Conservation (phyloP, 2,113 vertebrate genomes). For the Plectropomus leopardus region DNA sequence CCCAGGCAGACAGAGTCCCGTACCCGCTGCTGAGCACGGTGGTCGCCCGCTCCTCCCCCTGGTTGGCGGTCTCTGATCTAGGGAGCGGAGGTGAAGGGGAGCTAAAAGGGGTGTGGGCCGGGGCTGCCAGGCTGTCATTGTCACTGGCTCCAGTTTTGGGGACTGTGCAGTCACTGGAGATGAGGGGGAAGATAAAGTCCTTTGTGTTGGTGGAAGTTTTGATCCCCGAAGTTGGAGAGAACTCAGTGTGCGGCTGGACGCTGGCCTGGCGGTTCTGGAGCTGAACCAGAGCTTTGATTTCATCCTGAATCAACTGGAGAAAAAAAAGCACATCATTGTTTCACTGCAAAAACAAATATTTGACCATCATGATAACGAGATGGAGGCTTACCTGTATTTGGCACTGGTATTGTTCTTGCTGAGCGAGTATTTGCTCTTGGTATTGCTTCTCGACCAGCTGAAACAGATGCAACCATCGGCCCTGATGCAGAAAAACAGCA, state of each 20-base stretch:
- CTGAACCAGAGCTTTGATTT: slow-evolving; percentile 92
- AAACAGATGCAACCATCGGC: slow-evolving; percentile 93
- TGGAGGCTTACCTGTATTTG: slow-evolving; percentile 89
- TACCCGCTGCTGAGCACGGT: slow-evolving; percentile 90
- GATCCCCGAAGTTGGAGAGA: slow-evolving; percentile 52
- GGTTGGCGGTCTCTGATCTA: slow-evolving; percentile 65
- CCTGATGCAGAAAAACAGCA: slow-evolving; percentile 85
- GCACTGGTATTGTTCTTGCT: slow-evolving; percentile 94
- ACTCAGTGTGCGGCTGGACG: no score
- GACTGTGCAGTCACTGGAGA: slow-evolving; percentile 32
- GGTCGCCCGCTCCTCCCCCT: slow-evolving; percentile 70
- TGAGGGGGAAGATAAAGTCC: slow-evolving; percentile 43
- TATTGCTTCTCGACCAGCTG: slow-evolving; percentile 94
- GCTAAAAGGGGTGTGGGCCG: slow-evolving; percentile 71
- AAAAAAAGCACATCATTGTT: background rate
- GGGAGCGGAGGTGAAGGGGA: slow-evolving; percentile 72
- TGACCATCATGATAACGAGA: background rate
- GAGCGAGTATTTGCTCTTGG: slow-evolving; percentile 92
- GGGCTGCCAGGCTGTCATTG: slow-evolving; percentile 58
- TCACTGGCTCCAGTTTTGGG: slow-evolving; percentile 40
- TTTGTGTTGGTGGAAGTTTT: slow-evolving; percentile 69
- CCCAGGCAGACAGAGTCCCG: slow-evolving; percentile 87
- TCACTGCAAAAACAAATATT: background rate
- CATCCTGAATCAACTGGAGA: slow-evolving; percentile 93
- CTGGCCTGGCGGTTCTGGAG: slow-evolving; percentile 84